Evolutionary conservation across 2,888 invertebrate species (phyloP).

Genomic region (Aquatica leii): DNA sequence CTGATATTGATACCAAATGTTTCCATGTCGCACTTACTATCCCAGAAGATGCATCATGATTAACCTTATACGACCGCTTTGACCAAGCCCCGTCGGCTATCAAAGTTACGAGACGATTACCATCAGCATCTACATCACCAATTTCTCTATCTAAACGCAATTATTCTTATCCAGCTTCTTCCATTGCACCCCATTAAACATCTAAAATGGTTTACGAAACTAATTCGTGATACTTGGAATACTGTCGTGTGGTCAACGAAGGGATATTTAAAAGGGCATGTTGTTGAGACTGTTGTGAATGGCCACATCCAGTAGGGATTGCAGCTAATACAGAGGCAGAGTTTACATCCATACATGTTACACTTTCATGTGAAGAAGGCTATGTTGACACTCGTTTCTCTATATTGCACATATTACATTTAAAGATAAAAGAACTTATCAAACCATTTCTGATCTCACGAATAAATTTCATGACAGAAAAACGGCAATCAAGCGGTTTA

Average conservation of each 20-base stretch:
- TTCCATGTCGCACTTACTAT: neutral
- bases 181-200: neutral
- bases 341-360: neutral
- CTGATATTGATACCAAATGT: neutral
- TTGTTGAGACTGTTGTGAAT: neutral
- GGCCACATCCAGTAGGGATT: neutral
- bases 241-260: neutral
- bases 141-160: neutral
- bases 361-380: neutral
- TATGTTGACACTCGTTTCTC: neutral
- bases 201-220: neutral
- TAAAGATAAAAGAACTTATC: neutral
- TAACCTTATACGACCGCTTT: neutral
- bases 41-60: neutral
- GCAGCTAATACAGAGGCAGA: neutral
- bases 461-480: neutral
- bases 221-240: neutral
- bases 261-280: neutral
- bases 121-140: neutral
- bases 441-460: neutral
- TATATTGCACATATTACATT: neutral
- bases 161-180: conserved; percentile 7
- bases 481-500: neutral
- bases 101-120: neutral
- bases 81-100: conserved; percentile 4